These are phyloP conservation scores for Chelonoidis abingdonii DNA, from an alignment of 2,113 vertebrate genomes.

Conservation along the genomic window DNA sequence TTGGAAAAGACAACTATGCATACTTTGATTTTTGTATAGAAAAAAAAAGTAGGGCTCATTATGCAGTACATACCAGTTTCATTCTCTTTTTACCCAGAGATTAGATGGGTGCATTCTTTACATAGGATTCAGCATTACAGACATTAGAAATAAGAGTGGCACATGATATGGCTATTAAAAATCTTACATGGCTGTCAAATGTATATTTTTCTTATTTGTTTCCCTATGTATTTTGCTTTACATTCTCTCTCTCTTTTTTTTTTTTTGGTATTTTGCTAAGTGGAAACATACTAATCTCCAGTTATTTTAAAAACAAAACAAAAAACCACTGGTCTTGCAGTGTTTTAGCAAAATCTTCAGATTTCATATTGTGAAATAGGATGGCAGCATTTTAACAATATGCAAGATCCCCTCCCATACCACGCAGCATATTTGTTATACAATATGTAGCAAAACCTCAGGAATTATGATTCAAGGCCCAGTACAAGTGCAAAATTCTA, in stretches of 20 bases:
- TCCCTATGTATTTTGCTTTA: neutral
- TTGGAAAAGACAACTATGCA: neutral
- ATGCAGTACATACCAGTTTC: neutral
- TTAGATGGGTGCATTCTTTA: neutral
- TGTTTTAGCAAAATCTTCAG: neutral
- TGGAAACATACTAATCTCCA: neutral
- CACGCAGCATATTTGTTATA: neutral
- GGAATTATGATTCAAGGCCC: neutral
- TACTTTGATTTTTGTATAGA: neutral
- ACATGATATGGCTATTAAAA: neutral
- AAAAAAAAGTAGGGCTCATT: neutral
- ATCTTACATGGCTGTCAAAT: neutral
- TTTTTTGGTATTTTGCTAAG: too few relatives aligned
- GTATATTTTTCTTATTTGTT: neutral
- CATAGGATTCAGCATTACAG: neutral
- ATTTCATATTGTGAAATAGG: neutral
- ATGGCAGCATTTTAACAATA: neutral
- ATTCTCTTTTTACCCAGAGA: neutral
- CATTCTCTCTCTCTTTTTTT: neutral
- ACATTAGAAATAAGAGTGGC: neutral
- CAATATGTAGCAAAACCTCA: neutral
- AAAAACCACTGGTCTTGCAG: neutral
- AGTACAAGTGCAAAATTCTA: neutral
- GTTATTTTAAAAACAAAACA: neutral
- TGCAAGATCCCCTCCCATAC: neutral